Base-by-base conservation (phyloP, 37 sponge, comb jelly and placozoan species). In the Ephydatia muelleri region DNA sequence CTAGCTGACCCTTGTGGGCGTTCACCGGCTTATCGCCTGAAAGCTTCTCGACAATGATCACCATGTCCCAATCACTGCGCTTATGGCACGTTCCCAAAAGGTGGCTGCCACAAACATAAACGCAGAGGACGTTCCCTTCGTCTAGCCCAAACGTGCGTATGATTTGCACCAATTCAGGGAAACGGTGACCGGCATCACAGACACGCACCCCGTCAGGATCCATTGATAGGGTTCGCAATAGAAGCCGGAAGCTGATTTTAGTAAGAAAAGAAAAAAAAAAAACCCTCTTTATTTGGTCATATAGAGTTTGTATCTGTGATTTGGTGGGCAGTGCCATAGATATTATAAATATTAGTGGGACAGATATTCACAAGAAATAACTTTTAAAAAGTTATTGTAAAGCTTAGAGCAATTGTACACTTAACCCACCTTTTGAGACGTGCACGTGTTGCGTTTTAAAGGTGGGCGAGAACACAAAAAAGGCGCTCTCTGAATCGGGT, bases 11-110 rank as follows among this genome's bases (percentile, higher is more conserved):
- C 21, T 86, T 93, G 39, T 84, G 89, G 33, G 39, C 48, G 48
- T 86, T 83, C 3, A 83, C 39, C 4, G 82, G 82, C 26, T 86
- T 77, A 0, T 27, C 49, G 27, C 71, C 34, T 0, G 72, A 2
- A 26, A 74, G 27, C 40, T 77, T 66, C 36, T 73, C 67, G 36
- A 83, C 72, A 0, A 93, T 75, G 0, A 93, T 34, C 12, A 89
- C 83, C 76, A 93, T 49, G 48, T 93, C 93, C 90, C 90, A 93
- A 75, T 93, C 93, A 65, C 90, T 89, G 39, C 67, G 14, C 34
- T 68, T 73, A 37, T 47, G 81, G 34, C 86, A 89, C 12, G 93
- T 86, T 36, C 79, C 78, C 93, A 90, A 93, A 25, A 93, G 23
- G 70, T 89, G 93, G 67, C 93, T 93, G 38, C 93, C 93, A 3